Evolutionary conservation across 37 sponge, comb jelly and placozoan genomes (phyloP), one percentile per base, ranked within the genome.

Genomic region (Sycon ciliatum): DNA sequence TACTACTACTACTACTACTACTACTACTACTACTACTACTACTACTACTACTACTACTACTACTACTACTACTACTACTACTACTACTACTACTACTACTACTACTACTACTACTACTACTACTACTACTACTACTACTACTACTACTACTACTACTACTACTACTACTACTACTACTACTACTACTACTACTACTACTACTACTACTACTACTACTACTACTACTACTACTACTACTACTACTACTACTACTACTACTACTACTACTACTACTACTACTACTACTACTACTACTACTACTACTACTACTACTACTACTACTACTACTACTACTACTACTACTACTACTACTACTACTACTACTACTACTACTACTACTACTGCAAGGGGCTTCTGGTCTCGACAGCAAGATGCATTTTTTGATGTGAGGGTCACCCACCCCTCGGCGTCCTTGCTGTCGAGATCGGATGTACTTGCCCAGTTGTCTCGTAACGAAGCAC

Each of bases 1-100:
- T 46, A 46, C 52, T 46, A 46, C 52, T 46, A 46, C 52, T 46
- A 46, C 52, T 46, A 46, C 52, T 46, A 46, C 52, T 46, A 46
- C 52, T 46, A 46, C 16, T 46, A 46, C 52, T 46, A 46, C 52
- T 46, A 46, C 52, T 46, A 46, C 52, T 46, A 46, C 52, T 46
- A 46, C 52, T 46, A 46, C 16, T 18, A 46, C 52, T 46, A 46
- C 52, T 46, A 46, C 52, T 46, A 46, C 52, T 46, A 46, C 52
- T 46, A 46, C 52, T 46, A 46, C 52, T 46, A 46, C 52, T 46
- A 46, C 16, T 46, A 46, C 52, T 46, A 46, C 52, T 46, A 46
- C 52, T 46, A 46, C 52, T 46, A 46, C 52, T 46, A 46, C 52
- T 46, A 46, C 52, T 46, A 46, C 52, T 46, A 46, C 52, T 46